Base-by-base conservation (phyloP, 2,113 vertebrate genomes). In the Pedionomus torquatus region DNA sequence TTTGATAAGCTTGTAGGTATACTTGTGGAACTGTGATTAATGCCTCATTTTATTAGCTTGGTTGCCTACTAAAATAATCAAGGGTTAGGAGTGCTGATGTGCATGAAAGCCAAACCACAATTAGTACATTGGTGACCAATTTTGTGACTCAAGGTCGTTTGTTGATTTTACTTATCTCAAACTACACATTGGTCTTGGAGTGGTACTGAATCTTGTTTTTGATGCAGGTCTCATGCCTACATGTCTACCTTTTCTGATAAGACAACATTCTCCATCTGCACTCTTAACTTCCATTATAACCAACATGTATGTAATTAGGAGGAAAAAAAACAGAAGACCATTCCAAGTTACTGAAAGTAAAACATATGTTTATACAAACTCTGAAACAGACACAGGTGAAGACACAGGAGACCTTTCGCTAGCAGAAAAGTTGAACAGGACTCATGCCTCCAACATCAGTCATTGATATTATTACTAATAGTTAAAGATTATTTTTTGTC, bases 191-290 rank as follows among this genome's bases (percentile, higher is more conserved):
- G 4, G 7, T 43, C 46, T 87, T 69, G 23, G 24, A 69, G 16
- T 9, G 1, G 49, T 31, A 77, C 2, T 57, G 57, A 54, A n/a
- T 8, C 16, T n/a, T 37, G 14, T 51, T 79, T 90, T 7, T 52
- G 5, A 80, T 35, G 3, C 16, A 83, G 5, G 16, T 61, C 26
- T 80, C 4, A 33, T 14, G 21, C 11, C 20, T n/a, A 31, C 9
- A 72, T 7, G 10, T 33, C 17, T 39, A 35, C 7, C 4, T 82
- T 68, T 25, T 54, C 17, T 0, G 0, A 8, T 19, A 75, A 57
- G 11, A 8, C 55, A 46, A 43, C 9, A 6, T 33, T 49, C 33
- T 76, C 46, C 63, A 5, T 48, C 19, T 41, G 2, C 19, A 30
- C 5, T 63, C 9, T 41, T 55, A 68, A 63, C 18, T 71, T 82